Evolutionary conservation across 1,140 invertebrate genomes (phyloP).

Genomic region (Acarapis woodi): DNA sequence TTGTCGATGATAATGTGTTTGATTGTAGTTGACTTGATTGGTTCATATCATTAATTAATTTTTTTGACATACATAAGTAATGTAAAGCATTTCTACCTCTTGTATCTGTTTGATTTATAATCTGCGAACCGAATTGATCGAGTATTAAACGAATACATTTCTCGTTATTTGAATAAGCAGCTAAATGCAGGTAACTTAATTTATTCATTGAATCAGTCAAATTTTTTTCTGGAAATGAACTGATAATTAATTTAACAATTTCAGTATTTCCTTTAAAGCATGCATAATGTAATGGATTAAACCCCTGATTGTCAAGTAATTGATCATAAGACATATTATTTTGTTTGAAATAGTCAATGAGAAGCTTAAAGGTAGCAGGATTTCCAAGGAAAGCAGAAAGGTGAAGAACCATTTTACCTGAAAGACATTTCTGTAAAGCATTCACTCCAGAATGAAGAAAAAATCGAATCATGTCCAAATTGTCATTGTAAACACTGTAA

Average conservation of each 20-base stretch:
- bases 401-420: slow-evolving; percentile 5
- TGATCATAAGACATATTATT: neutral
- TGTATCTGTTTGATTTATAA: neutral
- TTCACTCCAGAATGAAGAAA: neutral
- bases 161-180: slow-evolving; percentile 2
- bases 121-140: neutral
- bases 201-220: neutral
- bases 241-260: neutral
- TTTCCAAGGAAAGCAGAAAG: neutral
- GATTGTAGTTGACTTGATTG: too few species aligned
- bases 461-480: neutral
- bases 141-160: neutral
- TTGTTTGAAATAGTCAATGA: too few species aligned
- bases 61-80: slow-evolving; percentile 5
- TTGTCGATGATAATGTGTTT: too few species aligned
- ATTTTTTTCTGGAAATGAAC: neutral
- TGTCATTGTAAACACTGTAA: neutral
- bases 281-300: slow-evolving; percentile 1
- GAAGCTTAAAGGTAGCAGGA: neutral
- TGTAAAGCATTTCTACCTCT: slow-evolving; percentile 3
- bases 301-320: slow-evolving; percentile 1
- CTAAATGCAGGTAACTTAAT: slow-evolving; percentile 2
- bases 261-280: neutral
- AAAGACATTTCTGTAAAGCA: neutral
- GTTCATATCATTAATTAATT: neutral